Conservation (phyloP, 1,140 invertebrate genomes). For the Diabrotica undecimpunctata region DNA sequence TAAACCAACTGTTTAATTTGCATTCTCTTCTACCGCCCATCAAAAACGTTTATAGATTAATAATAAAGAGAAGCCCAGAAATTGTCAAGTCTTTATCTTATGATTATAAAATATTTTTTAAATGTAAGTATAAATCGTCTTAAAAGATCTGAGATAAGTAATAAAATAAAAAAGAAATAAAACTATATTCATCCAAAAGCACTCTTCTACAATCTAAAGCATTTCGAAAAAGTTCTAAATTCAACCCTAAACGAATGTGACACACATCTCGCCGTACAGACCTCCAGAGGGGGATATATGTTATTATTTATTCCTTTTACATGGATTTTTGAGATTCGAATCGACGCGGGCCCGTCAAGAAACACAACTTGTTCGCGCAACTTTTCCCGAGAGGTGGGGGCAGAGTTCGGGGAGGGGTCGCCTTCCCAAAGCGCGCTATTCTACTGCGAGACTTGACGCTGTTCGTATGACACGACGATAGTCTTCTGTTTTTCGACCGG, state of each 20-base stretch:
- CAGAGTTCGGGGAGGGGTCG: conserved; percentile 35
- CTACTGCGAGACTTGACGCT: conserved; percentile 28
- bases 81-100: too few relatives aligned
- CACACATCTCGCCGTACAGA: conserved; percentile 9
- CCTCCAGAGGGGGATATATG: conserved; percentile 15
- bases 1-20: too few relatives aligned
- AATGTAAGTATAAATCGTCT: too few relatives aligned
- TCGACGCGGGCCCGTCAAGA: conserved; percentile 44
- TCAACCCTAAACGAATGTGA: conserved; percentile 14
- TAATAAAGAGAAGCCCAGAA: too few relatives aligned
- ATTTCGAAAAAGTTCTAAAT: conserved; percentile 3
- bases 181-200: too few relatives aligned
- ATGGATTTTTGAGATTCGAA: conserved; percentile 49
- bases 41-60: too few relatives aligned
- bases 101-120: too few relatives aligned
- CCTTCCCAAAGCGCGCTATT: conserved; percentile 31
- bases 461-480: conserved; percentile 15
- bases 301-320: conserved; percentile 49
- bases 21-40: too few relatives aligned
- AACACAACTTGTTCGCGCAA: conserved; percentile 41
- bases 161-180: too few relatives aligned
- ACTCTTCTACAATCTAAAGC: too few relatives aligned
- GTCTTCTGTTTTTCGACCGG: conserved; percentile 29
- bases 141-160: too few relatives aligned
- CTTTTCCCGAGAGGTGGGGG: conserved; percentile 27